A percentile compares a stretch with the other conserved stretches of the same genome.
phyloP scores from a whole-genome alignment of 2,888 invertebrate genomes.

The Penaeus monodon region DNA sequence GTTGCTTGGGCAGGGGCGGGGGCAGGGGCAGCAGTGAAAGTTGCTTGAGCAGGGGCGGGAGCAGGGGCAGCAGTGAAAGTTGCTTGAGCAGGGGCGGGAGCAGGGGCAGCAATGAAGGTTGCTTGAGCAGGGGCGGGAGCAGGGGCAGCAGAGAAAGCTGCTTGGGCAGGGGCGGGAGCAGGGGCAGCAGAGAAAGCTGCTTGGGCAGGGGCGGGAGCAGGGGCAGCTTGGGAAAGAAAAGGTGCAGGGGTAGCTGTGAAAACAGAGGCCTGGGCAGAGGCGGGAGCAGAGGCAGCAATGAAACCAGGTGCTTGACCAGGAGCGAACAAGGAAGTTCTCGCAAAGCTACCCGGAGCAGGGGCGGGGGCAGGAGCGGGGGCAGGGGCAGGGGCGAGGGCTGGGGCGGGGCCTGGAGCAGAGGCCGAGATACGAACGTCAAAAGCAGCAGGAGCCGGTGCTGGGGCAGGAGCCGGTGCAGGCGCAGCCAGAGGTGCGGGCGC shows the following conservation, averaged over 20 bases:
- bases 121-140: too few relatives aligned
- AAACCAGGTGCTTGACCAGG: background rate
- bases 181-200: background rate
- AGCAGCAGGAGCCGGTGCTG: background rate
- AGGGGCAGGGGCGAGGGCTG: conserved; percentile 2
- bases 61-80: background rate
- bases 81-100: conserved; percentile 10
- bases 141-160: too few relatives aligned
- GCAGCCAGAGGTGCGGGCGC: background rate
- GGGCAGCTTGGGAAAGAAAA: background rate
- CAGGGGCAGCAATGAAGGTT: background rate
- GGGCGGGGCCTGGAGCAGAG: background rate
- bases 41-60: background rate
- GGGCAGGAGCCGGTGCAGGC: background rate
- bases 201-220: background rate
- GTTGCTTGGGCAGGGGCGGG: too few relatives aligned
- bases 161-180: background rate
- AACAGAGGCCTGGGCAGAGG: background rate
- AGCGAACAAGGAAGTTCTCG: background rate
- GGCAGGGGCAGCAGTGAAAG: too few relatives aligned
- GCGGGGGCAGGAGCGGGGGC: background rate
- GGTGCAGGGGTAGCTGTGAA: background rate
- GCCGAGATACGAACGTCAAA: background rate
- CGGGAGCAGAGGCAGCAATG: conserved; percentile 12
- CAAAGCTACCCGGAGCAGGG: too few relatives aligned